Percentiles rank a stretch among this genome's conserved stretches.
phyloP scores from a whole-genome alignment of 2,888 invertebrate genomes.

The Eumacrocentrus americanus region DNA sequence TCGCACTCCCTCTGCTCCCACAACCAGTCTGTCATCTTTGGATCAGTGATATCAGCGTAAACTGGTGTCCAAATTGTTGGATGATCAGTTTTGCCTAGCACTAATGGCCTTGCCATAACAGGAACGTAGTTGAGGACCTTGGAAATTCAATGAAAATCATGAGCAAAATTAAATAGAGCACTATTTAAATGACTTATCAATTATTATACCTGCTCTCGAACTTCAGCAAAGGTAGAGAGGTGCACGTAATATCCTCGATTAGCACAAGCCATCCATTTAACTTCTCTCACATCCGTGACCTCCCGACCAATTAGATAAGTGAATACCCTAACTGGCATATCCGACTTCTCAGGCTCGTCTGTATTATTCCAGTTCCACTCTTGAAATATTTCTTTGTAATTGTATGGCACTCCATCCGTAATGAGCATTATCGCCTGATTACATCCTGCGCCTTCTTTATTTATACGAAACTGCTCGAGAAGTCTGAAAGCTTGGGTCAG shows the following conservation, averaged over 20 bases:
- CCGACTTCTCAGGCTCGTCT: conserved; percentile 61
- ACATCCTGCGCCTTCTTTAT: conserved; percentile 71
- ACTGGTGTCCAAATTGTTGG: conserved; percentile 98
- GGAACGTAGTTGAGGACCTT: conserved; percentile 88
- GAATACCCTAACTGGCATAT: conserved; percentile 91
- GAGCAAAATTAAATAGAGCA: not conserved
- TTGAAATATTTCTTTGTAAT: conserved; percentile 90
- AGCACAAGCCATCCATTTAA: conserved; percentile 98
- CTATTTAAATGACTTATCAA: too few species aligned
- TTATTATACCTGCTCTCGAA: conserved; percentile 83
- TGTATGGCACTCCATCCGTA: conserved; percentile 97
- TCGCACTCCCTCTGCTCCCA: conserved; percentile 86
- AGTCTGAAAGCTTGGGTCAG: conserved; percentile 89
- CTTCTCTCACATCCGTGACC: conserved; percentile 88
- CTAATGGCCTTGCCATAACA: conserved; percentile 95
- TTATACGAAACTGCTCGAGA: conserved; percentile 71
- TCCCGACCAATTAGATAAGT: conserved; percentile 94
- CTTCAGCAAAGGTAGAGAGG: conserved; percentile 95
- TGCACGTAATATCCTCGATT: conserved; percentile 97
- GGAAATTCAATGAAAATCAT: not conserved
- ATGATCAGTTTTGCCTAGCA: conserved; percentile 80
- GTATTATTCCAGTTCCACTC: conserved; percentile 83
- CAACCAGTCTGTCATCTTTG: conserved; percentile 87
- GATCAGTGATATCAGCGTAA: conserved; percentile 91
- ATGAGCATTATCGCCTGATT: conserved; percentile 98